Percentiles rank a stretch among this genome's conserved stretches.
These are phyloP conservation scores for Mamestra brassicae DNA, from an alignment of 2,888 invertebrate genomes.

Conservation along the genomic window DNA sequence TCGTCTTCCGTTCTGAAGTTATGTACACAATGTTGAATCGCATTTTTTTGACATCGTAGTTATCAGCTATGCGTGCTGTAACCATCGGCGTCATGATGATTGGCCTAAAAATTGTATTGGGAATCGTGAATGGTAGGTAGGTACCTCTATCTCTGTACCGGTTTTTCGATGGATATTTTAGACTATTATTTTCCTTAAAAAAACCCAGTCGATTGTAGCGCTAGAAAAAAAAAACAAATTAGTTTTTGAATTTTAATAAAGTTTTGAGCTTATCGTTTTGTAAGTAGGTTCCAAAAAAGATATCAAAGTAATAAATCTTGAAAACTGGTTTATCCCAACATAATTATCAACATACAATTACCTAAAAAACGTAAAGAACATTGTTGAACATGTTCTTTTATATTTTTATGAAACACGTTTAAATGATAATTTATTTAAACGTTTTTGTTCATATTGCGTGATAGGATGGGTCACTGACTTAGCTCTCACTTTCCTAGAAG, in stretches of 20 bases:
- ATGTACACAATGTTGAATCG: too few species aligned
- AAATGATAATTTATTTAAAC: not conserved
- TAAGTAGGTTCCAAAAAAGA: slow-evolving; percentile 4
- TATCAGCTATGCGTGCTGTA: too few species aligned
- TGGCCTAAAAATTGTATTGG: too few species aligned
- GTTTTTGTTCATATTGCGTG: slow-evolving; percentile 23
- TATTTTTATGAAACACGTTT: too few species aligned
- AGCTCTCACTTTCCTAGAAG: slow-evolving; percentile 47
- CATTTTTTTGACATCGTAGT: too few species aligned
- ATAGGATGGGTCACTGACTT: slow-evolving; percentile 61
- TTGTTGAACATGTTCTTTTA: too few species aligned
- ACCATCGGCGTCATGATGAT: too few species aligned
- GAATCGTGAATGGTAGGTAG: not conserved
- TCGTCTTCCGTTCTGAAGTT: too few species aligned
- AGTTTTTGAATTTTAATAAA: not conserved
- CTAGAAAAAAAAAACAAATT: slow-evolving; percentile 12
- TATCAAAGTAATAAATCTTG: slow-evolving; percentile 3
- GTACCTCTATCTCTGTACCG: not conserved
- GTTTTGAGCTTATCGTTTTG: not conserved
- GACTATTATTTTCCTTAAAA: slow-evolving; percentile 22
- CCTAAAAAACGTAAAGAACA: slow-evolving; percentile 1
- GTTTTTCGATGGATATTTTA: not conserved
- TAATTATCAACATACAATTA: not conserved
- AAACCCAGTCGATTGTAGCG: not conserved
- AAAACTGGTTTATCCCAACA: slow-evolving; percentile 10